These are phyloP conservation scores for Tupaia tana DNA, from an alignment of 2,113 vertebrate species.

Conservation along the genomic window DNA sequence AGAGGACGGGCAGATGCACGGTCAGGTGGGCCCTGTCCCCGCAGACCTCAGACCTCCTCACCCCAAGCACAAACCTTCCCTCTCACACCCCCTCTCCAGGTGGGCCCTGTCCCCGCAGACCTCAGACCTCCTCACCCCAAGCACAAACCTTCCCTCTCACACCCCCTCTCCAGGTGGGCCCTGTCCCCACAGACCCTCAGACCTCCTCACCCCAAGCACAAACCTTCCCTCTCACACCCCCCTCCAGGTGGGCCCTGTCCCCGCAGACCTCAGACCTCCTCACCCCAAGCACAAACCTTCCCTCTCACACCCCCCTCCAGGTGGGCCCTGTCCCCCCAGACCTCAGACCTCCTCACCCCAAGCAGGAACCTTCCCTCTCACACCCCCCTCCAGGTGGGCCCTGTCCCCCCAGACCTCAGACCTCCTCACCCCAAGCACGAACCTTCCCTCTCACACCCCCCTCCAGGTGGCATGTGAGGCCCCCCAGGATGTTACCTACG, in stretches of 20 bases:
- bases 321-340: not conserved
- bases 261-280: rapidly evolving
- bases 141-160: rapidly evolving
- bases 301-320: not conserved
- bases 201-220: rapidly evolving
- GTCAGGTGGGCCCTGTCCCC: not conserved
- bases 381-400: not conserved
- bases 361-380: rapidly evolving
- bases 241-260: not conserved
- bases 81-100: not conserved
- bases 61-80: rapidly evolving
- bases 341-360: not conserved
- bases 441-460: not conserved
- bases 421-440: rapidly evolving
- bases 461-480: rapidly evolving
- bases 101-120: not conserved
- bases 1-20: not conserved
- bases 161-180: not conserved
- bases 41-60: rapidly evolving
- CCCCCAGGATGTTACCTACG: not conserved
- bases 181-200: rapidly evolving
- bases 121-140: not conserved
- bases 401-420: rapidly evolving
- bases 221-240: not conserved
- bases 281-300: rapidly evolving